Evolutionary conservation across 1,140 invertebrate species (phyloP).

Genomic region (Palaemon carinicauda): DNA sequence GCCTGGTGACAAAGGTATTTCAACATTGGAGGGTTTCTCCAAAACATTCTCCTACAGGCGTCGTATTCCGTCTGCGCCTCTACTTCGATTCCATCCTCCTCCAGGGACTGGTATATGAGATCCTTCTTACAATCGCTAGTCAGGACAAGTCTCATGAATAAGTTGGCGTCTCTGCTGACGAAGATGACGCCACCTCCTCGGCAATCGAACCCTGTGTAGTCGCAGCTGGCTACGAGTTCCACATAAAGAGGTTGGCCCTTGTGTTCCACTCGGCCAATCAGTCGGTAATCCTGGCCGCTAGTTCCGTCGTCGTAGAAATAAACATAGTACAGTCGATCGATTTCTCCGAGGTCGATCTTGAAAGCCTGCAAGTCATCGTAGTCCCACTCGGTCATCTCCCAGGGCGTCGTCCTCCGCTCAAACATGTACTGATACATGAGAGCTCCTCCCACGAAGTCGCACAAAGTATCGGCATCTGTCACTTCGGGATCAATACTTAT

Average conservation of each 20-base stretch:
- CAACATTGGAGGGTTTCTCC: not conserved
- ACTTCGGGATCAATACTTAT: not conserved
- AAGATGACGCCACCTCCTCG: constrained; percentile 33
- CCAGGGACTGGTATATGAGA: not conserved
- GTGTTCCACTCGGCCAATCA: constrained; percentile 4
- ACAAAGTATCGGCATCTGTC: not conserved
- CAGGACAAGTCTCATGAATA: not conserved
- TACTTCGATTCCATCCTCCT: not conserved
- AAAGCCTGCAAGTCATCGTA: not conserved
- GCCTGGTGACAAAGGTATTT: not conserved
- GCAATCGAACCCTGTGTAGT: constrained; percentile 35
- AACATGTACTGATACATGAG: constrained; percentile 14
- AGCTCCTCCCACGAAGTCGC: not conserved
- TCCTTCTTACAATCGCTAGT: not conserved
- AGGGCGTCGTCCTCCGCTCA: constrained; percentile 16
- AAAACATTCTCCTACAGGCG: not conserved
- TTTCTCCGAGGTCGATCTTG: not conserved
- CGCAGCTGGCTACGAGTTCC: constrained; percentile 9
- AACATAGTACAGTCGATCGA: constrained; percentile 20
- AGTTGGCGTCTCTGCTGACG: constrained; percentile 7
- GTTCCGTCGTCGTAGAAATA: not conserved
- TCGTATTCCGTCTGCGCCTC: not conserved
- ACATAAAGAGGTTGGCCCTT: not conserved
- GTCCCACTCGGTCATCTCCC: constrained; percentile 23
- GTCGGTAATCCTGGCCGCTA: not conserved